Percentiles rank a stretch among this genome's conserved stretches.
These are phyloP conservation scores for Folsomia manolachei DNA, from an alignment of 2,888 invertebrate species.

Conservation along the genomic window DNA sequence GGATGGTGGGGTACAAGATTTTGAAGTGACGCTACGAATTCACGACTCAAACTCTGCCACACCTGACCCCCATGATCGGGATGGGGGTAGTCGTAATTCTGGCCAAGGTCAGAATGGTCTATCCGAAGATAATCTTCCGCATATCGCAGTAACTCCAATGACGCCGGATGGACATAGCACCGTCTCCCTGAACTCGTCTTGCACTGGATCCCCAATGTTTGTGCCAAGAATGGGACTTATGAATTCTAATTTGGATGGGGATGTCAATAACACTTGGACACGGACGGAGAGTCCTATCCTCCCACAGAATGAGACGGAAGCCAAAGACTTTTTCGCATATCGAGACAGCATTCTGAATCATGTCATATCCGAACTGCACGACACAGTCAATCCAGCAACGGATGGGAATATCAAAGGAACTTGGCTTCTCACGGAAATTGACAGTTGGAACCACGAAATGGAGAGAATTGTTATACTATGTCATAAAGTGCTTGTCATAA, in stretches of 20 bases:
- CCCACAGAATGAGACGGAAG: conserved; percentile 59
- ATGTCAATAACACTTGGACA: conserved; percentile 8
- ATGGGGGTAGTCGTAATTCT: not conserved
- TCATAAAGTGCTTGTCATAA: conserved; percentile 67
- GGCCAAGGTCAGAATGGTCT: too few species aligned
- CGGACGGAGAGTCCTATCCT: conserved; percentile 46
- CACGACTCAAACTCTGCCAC: conserved; percentile 35
- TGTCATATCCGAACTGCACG: conserved; percentile 69
- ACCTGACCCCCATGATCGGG: not conserved
- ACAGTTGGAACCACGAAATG: conserved; percentile 81
- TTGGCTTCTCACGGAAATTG: conserved; percentile 83
- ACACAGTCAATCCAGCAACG: conserved; percentile 59
- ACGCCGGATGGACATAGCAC: conserved; percentile 47
- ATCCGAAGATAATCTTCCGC: conserved; percentile 31
- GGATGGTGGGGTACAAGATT: conserved; percentile 44
- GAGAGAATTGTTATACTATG: conserved; percentile 75
- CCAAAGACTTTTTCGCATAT: conserved; percentile 69
- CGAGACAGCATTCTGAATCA: conserved; percentile 70
- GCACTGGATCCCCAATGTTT: conserved; percentile 28
- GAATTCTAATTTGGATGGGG: conserved; percentile 19
- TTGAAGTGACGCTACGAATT: conserved; percentile 51
- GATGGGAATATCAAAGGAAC: conserved; percentile 71
- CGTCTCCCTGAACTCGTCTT: conserved; percentile 40
- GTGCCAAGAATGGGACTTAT: conserved; percentile 16
- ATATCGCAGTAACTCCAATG: conserved; percentile 46